phyloP scores from a whole-genome alignment of 2,888 invertebrate species.

The Napeogenes inachia region DNA sequence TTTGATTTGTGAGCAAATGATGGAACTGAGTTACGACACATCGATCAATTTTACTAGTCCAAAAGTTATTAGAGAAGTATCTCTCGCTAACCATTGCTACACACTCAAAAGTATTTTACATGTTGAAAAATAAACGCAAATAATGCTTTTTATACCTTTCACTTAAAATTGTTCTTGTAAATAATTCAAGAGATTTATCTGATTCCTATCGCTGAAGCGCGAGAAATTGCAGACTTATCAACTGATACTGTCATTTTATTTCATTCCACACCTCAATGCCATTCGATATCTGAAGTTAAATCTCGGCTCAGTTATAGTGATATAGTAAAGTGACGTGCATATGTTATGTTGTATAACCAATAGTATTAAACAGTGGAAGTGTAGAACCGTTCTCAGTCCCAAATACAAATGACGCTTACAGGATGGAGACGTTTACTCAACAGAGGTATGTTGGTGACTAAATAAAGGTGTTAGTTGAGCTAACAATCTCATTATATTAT shows the following conservation, averaged over 20 bases:
- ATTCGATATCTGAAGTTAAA: not conserved
- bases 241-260: constrained; percentile 26
- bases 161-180: not conserved
- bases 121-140: too few relatives aligned
- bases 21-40: too few relatives aligned
- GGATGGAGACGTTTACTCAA: constrained; percentile 65
- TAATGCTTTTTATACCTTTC: not conserved
- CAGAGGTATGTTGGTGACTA: constrained; percentile 44
- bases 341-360: not conserved
- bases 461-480: not conserved
- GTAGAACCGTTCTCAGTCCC: not conserved
- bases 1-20: too few relatives aligned
- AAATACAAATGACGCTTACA: constrained; percentile 47
- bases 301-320: not conserved
- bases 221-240: constrained; percentile 12
- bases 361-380: not conserved
- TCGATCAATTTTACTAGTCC: too few relatives aligned
- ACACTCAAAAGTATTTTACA: too few relatives aligned
- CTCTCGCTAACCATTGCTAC: too few relatives aligned
- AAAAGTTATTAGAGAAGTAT: too few relatives aligned
- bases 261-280: constrained; percentile 17
- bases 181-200: constrained; percentile 13
- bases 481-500: too few relatives aligned
- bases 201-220: constrained; percentile 8
- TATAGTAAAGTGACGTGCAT: not conserved